Conservation (phyloP, 2,113 vertebrate species). For the Cichladusa arquata region DNA sequence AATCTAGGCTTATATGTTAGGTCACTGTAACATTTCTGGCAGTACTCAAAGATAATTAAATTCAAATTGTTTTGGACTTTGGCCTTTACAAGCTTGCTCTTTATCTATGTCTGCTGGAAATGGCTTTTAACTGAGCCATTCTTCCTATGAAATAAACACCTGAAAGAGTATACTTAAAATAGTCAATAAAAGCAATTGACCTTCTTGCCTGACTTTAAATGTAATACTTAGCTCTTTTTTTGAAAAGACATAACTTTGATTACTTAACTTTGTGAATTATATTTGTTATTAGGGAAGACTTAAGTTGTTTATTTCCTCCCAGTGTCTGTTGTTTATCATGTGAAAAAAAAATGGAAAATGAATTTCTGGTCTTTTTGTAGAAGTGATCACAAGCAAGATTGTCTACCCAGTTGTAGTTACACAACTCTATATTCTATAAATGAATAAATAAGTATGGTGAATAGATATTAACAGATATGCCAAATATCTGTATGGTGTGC, state of each 20-base stretch:
- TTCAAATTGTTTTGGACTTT: background rate
- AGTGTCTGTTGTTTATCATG: background rate
- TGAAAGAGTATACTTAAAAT: background rate
- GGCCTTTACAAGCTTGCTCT: background rate
- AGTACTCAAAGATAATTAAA: background rate
- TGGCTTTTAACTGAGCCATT: background rate
- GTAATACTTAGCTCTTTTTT: background rate
- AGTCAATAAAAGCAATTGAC: background rate
- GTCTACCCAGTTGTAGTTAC: background rate
- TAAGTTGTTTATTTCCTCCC: background rate
- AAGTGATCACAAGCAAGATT: background rate
- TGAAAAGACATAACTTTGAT: background rate
- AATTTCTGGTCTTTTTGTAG: background rate
- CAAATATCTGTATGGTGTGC: background rate
- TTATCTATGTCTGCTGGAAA: background rate
- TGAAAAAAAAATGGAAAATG: background rate
- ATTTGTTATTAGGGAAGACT: background rate
- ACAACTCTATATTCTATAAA: background rate
- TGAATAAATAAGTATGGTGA: background rate
- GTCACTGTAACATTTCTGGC: background rate
- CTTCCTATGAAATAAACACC: background rate
- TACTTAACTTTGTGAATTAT: background rate
- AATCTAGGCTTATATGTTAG: background rate
- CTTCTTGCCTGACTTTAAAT: background rate
- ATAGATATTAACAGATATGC: background rate